These are phyloP conservation scores for Echiichthys vipera DNA, from an alignment of 2,797 vertebrate species.

Conservation along the genomic window DNA sequence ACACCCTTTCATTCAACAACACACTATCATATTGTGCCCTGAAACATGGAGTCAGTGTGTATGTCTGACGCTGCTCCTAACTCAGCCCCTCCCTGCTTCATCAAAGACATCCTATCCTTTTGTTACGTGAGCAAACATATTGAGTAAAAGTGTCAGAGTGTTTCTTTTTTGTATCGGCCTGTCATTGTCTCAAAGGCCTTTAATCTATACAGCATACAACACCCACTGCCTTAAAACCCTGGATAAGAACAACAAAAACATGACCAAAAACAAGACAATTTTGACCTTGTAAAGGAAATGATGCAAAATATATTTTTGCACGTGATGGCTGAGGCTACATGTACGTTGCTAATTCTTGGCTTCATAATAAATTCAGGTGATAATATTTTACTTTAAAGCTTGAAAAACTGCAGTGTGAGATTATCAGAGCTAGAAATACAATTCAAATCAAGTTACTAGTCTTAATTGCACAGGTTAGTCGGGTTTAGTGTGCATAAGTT, in stretches of 20 bases:
- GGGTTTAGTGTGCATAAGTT: conserved; percentile 4
- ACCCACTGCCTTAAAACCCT: neutral
- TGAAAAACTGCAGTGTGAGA: conserved; percentile 2
- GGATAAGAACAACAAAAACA: neutral
- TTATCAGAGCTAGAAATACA: neutral
- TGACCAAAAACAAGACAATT: neutral
- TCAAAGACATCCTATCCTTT: neutral
- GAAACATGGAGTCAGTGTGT: conserved; percentile 4
- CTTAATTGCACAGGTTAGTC: conserved; percentile 32
- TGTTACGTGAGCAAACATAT: neutral
- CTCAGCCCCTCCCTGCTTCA: neutral
- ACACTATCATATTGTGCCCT: neutral
- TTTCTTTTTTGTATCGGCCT: conserved; percentile 1
- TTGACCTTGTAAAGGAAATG: neutral
- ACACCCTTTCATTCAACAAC: conserved; percentile 20
- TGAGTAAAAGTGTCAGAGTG: neutral
- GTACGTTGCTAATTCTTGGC: neutral
- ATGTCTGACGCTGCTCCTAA: neutral
- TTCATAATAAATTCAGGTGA: neutral
- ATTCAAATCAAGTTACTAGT: neutral
- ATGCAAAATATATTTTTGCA: neutral
- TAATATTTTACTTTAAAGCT: neutral
- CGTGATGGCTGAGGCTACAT: neutral
- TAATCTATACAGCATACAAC: conserved; percentile 11
- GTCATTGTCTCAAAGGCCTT: neutral